Base-by-base conservation (phyloP, 2,888 invertebrate species). In the Zootermopsis nevadensis region DNA sequence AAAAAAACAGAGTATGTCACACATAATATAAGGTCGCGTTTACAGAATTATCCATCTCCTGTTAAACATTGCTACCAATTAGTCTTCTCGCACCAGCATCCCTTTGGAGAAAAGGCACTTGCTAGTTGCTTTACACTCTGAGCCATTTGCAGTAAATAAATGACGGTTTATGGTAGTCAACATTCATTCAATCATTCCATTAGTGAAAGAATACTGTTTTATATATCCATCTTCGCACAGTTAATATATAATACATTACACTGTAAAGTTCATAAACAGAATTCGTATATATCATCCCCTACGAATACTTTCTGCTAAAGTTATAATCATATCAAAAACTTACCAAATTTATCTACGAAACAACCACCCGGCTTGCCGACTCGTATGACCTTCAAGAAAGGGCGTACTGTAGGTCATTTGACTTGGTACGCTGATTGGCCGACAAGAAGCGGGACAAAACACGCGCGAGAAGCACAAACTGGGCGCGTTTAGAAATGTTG, bases 351-450 rank as follows among this genome's bases (percentile, higher is more conserved):
- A 6, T n/a, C 27, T 10, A n/a, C 60, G 15, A 8, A 12, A n/a
- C 27, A 27, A 27, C 0, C 27, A n/a, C 60, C 48, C 60, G n/a
- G n/a, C 60, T 38, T 0, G n/a, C 74, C 38, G 42, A 74, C 74
- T 74, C 33, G 8, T 2, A 38, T 74, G 42, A 74, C 74, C 74
- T 74, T 74, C 74, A 74, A n/a, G 1, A 1, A 74, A 74, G 74
- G 74, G 42, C 74, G 42, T 74, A 35, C 33, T 38, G 74, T 31
- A 74, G 74, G 74, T 74, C 74, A n/a, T 22, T n/a, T 24, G n/a
- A 74, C 38, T n/a, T n/a, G 24, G 22, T 10, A 38, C 0, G 12
- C 19, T 38, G 74, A 74, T 74, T 74, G 74, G 74, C 33, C 8
- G n/a, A 10, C 3, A 24, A 38, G 30, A 10, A 0, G 19, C n/a